Evolutionary conservation across 1,140 invertebrate genomes (phyloP).

Genomic region (Zelostemma sp.): DNA sequence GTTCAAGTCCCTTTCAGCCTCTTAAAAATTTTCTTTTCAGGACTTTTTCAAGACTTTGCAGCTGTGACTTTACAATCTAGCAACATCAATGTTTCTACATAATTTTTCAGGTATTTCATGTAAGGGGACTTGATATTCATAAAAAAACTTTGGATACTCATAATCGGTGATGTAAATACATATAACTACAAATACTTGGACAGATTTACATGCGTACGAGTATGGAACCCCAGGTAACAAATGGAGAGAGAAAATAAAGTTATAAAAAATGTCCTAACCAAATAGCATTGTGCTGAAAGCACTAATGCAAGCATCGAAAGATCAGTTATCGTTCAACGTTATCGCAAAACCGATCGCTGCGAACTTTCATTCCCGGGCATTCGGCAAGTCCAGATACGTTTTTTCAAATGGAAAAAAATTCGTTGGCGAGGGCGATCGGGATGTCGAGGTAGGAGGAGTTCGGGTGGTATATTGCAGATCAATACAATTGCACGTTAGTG

Average conservation of each 20-base stretch:
- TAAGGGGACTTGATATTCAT: no score
- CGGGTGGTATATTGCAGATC: constrained; percentile 70
- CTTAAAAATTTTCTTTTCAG: no score
- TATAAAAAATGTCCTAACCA: constrained; percentile 39
- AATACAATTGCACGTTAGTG: constrained; percentile 72
- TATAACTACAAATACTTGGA: no score
- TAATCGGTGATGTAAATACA: no score
- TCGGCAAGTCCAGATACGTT: constrained; percentile 69
- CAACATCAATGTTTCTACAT: no score
- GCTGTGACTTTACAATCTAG: no score
- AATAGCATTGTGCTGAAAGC: constrained; percentile 37
- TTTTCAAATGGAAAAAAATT: constrained; percentile 70
- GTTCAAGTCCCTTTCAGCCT: no score
- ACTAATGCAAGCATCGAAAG: constrained; percentile 56
- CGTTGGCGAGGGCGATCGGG: constrained; percentile 59
- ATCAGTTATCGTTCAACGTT: constrained; percentile 65
- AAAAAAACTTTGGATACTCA: no score
- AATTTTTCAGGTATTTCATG: no score
- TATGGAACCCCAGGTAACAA: no score
- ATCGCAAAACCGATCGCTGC: constrained; percentile 62
- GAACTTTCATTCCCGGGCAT: constrained; percentile 62
- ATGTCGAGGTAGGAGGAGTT: constrained; percentile 30
- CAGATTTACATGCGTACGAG: no score
- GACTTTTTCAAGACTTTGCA: no score
- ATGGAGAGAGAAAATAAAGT: background rate